Conservation (phyloP, 2,113 vertebrate genomes). For the Paralichthys olivaceus region DNA sequence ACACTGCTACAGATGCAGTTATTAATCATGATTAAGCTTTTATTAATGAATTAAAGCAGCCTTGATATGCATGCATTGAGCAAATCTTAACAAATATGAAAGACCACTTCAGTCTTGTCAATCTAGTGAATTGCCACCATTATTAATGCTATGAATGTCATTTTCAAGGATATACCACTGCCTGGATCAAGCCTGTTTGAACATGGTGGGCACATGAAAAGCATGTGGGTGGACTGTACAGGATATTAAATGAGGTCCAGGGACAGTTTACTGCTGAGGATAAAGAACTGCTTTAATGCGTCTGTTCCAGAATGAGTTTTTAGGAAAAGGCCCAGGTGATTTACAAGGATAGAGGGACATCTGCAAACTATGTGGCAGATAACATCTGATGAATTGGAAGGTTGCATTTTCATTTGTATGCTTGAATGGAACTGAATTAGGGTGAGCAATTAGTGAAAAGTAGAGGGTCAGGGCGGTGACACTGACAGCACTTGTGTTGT, state of each 20-base stretch:
- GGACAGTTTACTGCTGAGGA: constrained; percentile 11
- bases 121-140: constrained; percentile 18
- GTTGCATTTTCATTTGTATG: not conserved
- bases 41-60: constrained; percentile 23
- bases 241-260: constrained; percentile 20
- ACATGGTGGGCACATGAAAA: constrained; percentile 36
- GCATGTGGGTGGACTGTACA: constrained; percentile 31
- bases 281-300: constrained; percentile 7
- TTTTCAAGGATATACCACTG: constrained; percentile 30
- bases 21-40: constrained; percentile 11
- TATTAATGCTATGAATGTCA: constrained; percentile 28
- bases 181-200: constrained; percentile 16
- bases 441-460: not conserved
- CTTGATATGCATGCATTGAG: constrained; percentile 8
- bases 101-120: constrained; percentile 26
- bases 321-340: not conserved
- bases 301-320: constrained; percentile 19
- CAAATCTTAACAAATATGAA: constrained; percentile 14
- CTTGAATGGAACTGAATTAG: not conserved
- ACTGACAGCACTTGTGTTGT: not conserved
- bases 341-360: not conserved
- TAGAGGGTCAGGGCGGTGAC: not conserved
- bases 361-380: not conserved
- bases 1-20: not conserved
- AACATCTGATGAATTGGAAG: not conserved